Conservation (phyloP, 2,888 invertebrate genomes). For the Aelia acuminata region DNA sequence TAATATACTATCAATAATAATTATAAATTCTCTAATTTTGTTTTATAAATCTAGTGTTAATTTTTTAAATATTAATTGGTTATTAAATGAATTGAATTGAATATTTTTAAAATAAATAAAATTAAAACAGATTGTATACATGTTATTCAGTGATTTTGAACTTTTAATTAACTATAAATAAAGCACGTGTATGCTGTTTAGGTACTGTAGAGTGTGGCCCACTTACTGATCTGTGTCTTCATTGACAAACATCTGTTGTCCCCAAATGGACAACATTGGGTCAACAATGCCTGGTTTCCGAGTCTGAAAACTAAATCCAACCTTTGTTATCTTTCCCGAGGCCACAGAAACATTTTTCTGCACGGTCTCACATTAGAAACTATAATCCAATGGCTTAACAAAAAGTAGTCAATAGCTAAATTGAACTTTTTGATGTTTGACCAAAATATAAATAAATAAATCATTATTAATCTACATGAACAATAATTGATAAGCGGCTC, state of each 20-base stretch:
- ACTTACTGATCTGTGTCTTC: constrained; percentile 98
- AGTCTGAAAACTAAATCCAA: constrained; percentile 73
- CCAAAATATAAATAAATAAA: constrained; percentile 36
- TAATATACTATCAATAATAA: too few species aligned
- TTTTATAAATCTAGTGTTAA: not conserved
- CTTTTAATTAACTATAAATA: not conserved
- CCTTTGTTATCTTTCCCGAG: constrained; percentile 64
- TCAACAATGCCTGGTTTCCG: constrained; percentile 96
- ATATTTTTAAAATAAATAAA: not conserved
- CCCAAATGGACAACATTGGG: constrained; percentile 98
- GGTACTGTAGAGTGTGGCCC: constrained; percentile 67
- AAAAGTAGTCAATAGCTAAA: not conserved
- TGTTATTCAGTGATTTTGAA: not conserved
- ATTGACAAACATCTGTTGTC: constrained; percentile 97
- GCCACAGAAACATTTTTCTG: constrained; percentile 56
- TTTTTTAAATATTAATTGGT: not conserved
- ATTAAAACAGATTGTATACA: not conserved
- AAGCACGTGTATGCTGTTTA: constrained; percentile 64
- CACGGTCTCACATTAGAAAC: constrained; percentile 53
- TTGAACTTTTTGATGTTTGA: not conserved
- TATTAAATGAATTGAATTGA: not conserved
- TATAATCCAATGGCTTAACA: constrained; percentile 58
- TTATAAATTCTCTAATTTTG: too few species aligned
- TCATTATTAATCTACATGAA: not conserved
- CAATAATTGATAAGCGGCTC: constrained; percentile 5